Percentiles rank a stretch among this genome's conserved stretches.
Conservation (phyloP, 2,888 invertebrate genomes). For the Melitaea athalia region DNA sequence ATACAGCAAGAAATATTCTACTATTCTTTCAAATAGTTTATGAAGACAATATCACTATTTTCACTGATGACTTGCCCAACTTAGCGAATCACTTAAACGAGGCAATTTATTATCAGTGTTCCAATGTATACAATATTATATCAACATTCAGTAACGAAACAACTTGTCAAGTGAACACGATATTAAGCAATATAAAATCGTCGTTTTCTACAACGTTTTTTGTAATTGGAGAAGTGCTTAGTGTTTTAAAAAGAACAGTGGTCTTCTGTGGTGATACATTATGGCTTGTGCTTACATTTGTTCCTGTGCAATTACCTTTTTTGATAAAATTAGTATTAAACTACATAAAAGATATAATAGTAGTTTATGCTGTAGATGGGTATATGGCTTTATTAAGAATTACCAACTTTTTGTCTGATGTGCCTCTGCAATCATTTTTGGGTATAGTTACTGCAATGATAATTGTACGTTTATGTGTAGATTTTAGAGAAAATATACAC, state of each 20-base stretch:
- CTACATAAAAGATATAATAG: conserved; percentile 48
- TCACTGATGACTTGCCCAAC: conserved; percentile 69
- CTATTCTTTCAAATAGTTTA: conserved; percentile 70
- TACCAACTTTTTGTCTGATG: conserved; percentile 74
- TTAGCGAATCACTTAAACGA: conserved; percentile 37
- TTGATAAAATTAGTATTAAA: conserved; percentile 52
- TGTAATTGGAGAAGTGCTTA: conserved; percentile 56
- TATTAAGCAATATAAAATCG: conserved; percentile 49
- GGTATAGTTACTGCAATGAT: conserved; percentile 68
- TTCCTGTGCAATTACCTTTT: conserved; percentile 69
- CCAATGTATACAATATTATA: conserved; percentile 48
- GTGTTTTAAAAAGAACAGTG: conserved; percentile 55
- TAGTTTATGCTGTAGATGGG: conserved; percentile 51
- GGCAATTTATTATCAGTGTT: conserved; percentile 36
- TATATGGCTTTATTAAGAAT: conserved; percentile 66
- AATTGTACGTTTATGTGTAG: conserved; percentile 61
- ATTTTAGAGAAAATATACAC: conserved; percentile 61
- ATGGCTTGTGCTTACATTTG: conserved; percentile 70
- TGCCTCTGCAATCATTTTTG: conserved; percentile 73
- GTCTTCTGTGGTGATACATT: conserved; percentile 65
- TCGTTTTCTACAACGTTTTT: conserved; percentile 47
- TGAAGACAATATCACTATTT: conserved; percentile 68
- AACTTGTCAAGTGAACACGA: conserved; percentile 45
- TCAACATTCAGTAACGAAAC: conserved; percentile 45
- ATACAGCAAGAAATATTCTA: conserved; percentile 49